These are phyloP conservation scores for Prosopocoilus inquinatus DNA, from an alignment of 2,888 invertebrate genomes.

Conservation along the genomic window DNA sequence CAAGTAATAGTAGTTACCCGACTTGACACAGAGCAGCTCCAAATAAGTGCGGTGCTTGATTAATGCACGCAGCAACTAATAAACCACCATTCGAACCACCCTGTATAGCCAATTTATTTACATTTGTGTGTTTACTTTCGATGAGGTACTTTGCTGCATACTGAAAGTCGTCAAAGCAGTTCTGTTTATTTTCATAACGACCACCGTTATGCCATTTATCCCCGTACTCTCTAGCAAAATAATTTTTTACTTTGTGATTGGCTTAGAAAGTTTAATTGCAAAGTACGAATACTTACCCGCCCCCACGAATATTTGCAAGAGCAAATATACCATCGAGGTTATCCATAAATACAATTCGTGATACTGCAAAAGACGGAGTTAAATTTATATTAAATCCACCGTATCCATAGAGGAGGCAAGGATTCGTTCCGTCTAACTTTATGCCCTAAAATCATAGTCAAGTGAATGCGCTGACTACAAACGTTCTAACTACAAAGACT, in stretches of 20 bases:
- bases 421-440: constrained; percentile 64
- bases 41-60: constrained; percentile 93
- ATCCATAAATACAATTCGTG: constrained; percentile 84
- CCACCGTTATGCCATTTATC: constrained; percentile 97
- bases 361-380: constrained; percentile 86
- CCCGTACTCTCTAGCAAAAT: constrained; percentile 80
- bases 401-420: constrained; percentile 91
- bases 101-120: constrained; percentile 77
- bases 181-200: constrained; percentile 88
- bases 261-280: constrained; percentile 15
- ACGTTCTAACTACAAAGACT: not conserved
- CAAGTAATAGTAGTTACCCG: constrained; percentile 64
- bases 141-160: constrained; percentile 87
- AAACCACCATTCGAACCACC: constrained; percentile 98
- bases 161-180: constrained; percentile 96
- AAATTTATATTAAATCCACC: constrained; percentile 95
- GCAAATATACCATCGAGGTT: constrained; percentile 87
- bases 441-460: constrained; percentile 3
- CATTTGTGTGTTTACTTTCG: constrained; percentile 72
- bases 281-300: constrained; percentile 67
- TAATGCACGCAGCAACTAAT: constrained; percentile 90
- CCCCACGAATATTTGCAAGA: constrained; percentile 92
- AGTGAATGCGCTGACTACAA: not conserved
- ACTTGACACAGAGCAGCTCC: constrained; percentile 93
- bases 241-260: not conserved